Conservation (phyloP, 2,888 invertebrate genomes). For the Plagodis dolabraria region DNA sequence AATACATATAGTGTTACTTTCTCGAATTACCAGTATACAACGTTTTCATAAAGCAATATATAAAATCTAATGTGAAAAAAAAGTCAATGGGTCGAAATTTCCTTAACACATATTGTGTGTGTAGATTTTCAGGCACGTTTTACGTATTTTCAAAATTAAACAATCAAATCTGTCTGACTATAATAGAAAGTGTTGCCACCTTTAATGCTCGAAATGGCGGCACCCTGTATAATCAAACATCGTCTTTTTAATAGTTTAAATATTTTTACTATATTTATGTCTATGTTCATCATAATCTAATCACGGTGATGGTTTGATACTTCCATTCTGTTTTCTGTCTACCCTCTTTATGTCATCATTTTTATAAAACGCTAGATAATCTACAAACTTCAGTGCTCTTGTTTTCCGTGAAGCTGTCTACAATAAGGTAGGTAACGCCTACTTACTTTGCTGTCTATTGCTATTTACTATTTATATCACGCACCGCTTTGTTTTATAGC, state of each 20-base stretch:
- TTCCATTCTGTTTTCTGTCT: constrained; percentile 60
- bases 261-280: constrained; percentile 20
- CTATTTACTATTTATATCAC: constrained; percentile 39
- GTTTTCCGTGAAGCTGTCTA: constrained; percentile 57
- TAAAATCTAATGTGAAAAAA: no score
- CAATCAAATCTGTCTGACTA: no score
- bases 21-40: no score
- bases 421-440: constrained; percentile 72
- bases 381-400: constrained; percentile 42
- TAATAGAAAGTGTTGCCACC: no score
- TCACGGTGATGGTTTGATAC: constrained; percentile 84
- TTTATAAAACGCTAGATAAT: constrained; percentile 28
- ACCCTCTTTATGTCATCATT: constrained; percentile 47
- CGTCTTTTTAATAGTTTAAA: constrained; percentile 24
- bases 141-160: no score
- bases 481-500: constrained; percentile 40
- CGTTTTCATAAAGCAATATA: no score
- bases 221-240: constrained; percentile 7
- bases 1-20: no score
- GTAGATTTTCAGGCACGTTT: no score
- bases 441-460: constrained; percentile 57
- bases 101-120: no score
- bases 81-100: no score
- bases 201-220: no score
- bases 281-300: constrained; percentile 49